phyloP scores from a whole-genome alignment of 2,888 invertebrate species.

The Hyposoter didymator region DNA sequence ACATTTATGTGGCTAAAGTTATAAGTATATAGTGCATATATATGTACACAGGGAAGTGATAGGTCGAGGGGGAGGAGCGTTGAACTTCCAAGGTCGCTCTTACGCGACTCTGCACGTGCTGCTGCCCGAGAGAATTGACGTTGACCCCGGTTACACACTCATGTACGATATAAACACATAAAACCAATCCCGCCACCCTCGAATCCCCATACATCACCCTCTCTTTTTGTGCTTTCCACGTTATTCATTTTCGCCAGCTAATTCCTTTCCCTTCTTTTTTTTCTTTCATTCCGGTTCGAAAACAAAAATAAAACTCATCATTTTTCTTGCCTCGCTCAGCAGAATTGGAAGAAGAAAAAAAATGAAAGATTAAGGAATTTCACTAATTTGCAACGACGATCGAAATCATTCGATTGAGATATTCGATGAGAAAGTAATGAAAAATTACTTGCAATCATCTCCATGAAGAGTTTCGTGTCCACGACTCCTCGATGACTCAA shows the following conservation, averaged over 20 bases:
- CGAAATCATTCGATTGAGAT: not conserved
- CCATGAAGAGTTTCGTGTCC: not conserved
- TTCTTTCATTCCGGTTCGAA: not conserved
- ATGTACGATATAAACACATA: constrained; percentile 17
- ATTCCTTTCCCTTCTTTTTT: not conserved
- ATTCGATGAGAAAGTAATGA: not conserved
- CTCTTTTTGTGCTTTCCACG: not conserved
- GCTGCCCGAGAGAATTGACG: constrained; percentile 78
- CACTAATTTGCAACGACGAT: not conserved
- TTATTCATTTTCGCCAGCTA: constrained; percentile 37
- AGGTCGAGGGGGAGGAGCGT: constrained; percentile 72
- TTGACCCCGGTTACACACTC: constrained; percentile 66
- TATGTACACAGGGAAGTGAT: constrained; percentile 50
- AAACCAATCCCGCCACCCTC: constrained; percentile 39
- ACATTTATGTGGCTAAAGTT: constrained; percentile 26
- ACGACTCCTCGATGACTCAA: constrained; percentile 1
- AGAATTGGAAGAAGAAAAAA: not conserved
- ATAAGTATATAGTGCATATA: constrained; percentile 24
- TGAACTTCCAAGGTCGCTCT: constrained; percentile 82
- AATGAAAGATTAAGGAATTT: not conserved
- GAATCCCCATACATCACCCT: constrained; percentile 12
- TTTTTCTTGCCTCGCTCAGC: not conserved
- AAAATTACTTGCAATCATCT: not conserved
- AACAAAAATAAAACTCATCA: not conserved
- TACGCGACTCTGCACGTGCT: constrained; percentile 81